phyloP scores from a whole-genome alignment of 2,113 vertebrate species.

The Petrocephalus zakoni region DNA sequence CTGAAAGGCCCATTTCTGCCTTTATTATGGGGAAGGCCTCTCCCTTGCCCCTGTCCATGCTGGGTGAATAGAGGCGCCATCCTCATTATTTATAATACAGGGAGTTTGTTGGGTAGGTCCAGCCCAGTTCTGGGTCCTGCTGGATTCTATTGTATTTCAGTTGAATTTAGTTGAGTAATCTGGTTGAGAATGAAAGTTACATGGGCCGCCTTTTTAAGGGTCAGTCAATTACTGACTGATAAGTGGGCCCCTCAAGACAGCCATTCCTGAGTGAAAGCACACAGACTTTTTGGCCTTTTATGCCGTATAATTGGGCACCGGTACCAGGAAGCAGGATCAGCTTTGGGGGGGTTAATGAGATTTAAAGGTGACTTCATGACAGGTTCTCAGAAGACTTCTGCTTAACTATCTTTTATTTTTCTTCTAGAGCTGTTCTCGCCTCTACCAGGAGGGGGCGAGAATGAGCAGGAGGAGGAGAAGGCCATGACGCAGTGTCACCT shows the following conservation, averaged over 20 bases:
- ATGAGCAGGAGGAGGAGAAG: conserved; percentile 48
- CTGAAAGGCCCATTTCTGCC: background rate
- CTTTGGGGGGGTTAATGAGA: background rate
- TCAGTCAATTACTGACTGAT: background rate
- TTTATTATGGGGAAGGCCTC: background rate
- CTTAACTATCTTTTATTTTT: background rate
- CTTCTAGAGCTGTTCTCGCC: conserved; percentile 60
- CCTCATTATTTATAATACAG: background rate
- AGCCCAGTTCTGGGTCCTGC: background rate
- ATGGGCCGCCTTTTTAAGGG: background rate
- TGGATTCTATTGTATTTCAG: background rate
- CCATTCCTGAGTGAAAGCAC: background rate
- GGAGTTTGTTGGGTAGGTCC: background rate
- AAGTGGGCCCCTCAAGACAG: background rate
- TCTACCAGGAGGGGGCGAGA: conserved; percentile 68
- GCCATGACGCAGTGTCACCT: conserved; percentile 72
- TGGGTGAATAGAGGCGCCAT: background rate
- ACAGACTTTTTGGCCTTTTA: background rate
- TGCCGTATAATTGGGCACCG: background rate
- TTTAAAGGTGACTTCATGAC: conserved; percentile 4
- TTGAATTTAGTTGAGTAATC: background rate
- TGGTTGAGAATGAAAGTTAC: background rate
- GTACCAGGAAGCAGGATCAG: background rate
- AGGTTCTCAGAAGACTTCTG: background rate
- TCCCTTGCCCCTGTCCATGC: background rate